Evolutionary conservation across 2,888 invertebrate genomes (phyloP), one percentile per base, ranked within the genome.

Genomic region (Caenorhabditis virilis): DNA sequence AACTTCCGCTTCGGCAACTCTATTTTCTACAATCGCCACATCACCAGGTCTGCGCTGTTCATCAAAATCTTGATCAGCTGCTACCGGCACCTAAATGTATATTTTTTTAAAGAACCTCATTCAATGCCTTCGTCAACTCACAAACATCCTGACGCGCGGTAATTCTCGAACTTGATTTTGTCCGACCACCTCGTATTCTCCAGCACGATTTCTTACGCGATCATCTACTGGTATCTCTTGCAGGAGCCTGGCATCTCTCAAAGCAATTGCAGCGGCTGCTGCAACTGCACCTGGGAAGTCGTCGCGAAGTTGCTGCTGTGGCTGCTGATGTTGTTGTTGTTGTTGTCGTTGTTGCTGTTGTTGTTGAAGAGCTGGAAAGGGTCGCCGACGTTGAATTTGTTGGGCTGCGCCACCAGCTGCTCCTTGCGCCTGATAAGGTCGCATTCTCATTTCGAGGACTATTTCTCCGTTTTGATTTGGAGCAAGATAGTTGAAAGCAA

Each of bases 381-480:
- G 9, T 38, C n/a, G 38, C 6, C 38, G 9, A 13, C 7, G 9
- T 16, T 16, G 15, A 13, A 16, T 6, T 9, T 41, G 23, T 23
- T 41, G 22, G 16, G 41, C 20, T 22, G 16, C n/a, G 20, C 20
- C 11, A 22, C 20, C 20, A 22, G 5, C 20, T 27, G 26, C 9
- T 45, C n/a, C 16, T 30, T 30, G 27, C 30, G 26, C 27, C 23
- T 20, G 30, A 20, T 18, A 45, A 13, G 45, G 45, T 45, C 45
- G 22, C 45, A 45, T 45, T 45, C 45, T 26, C 45, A 45, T 45
- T 30, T 45, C 45, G 2, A 45, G 16, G 2, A 45, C 45, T 4
- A 45, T 45, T 45, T 45, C 45, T 1, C 45, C 45, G 16, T 26
- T 16, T n/a, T 30, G 16, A 45, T 45, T 45, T 15, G 26, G 45